These are phyloP conservation scores for Elaphurus davidianus DNA, from an alignment of 2,113 vertebrate genomes.

Conservation along the genomic window DNA sequence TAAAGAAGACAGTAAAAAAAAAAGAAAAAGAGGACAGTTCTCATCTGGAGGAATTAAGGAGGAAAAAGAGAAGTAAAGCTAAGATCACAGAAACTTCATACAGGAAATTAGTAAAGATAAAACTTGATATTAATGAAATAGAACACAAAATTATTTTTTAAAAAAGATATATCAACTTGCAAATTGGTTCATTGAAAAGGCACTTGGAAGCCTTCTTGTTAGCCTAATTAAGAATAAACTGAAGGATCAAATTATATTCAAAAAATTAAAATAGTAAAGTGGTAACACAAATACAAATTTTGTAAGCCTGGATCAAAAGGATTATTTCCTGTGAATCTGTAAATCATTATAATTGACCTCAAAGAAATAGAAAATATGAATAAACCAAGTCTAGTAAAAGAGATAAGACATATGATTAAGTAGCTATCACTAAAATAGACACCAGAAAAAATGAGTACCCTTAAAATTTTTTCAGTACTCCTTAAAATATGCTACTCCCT, in stretches of 20 bases:
- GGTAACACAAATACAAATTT: neutral
- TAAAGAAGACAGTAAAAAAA: neutral
- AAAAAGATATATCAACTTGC: neutral
- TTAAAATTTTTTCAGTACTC: neutral
- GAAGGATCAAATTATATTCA: neutral
- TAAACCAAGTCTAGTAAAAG: neutral
- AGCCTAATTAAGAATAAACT: neutral
- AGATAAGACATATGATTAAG: neutral
- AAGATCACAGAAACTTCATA: neutral
- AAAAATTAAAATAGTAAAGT: neutral
- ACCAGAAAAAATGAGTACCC: neutral
- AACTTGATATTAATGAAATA: neutral
- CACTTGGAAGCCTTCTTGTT: neutral
- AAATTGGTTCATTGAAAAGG: neutral
- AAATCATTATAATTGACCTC: neutral
- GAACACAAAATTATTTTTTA: neutral
- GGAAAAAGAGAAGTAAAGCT: neutral
- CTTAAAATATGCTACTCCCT: neutral
- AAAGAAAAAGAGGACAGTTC: accelerated
- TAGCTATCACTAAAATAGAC: neutral
- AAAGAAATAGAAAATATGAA: neutral
- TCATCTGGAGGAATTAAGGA: neutral
- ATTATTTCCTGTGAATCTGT: neutral
- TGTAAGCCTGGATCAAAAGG: neutral
- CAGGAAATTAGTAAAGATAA: neutral